Conservation (phyloP, 2,113 vertebrate species). For the Kobus ellipsiprymnus region DNA sequence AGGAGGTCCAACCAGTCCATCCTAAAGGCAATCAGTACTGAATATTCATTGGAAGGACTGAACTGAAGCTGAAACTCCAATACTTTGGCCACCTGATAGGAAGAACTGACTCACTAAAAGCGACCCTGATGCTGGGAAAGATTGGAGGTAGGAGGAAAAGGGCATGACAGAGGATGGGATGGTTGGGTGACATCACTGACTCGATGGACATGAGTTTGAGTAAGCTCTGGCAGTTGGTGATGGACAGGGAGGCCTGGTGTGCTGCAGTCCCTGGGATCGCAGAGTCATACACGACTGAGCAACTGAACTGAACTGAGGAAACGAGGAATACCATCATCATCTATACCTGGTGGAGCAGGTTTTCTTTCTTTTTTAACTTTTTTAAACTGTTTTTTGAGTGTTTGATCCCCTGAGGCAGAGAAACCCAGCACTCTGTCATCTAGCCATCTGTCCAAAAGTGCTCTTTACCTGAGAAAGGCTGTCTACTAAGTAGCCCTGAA, state of each 20-base stretch:
- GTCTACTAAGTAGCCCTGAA: not conserved
- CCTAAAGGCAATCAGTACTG: not conserved
- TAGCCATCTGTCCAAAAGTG: not conserved
- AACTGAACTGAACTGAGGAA: not conserved
- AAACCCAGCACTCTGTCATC: not conserved
- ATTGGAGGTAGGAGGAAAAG: not conserved
- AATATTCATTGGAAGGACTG: not conserved
- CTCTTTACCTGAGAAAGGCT: not conserved
- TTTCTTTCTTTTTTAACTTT: constrained; percentile 51
- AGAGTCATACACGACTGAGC: not conserved
- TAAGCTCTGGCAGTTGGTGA: not conserved
- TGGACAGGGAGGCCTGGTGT: not conserved
- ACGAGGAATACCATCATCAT: not conserved
- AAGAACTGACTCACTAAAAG: not conserved
- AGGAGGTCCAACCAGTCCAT: not conserved
- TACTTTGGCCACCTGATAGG: not conserved
- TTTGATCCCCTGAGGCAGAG: not conserved
- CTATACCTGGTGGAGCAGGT: not conserved
- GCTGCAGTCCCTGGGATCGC: not conserved
- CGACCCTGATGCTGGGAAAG: not conserved
- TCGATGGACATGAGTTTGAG: not conserved
- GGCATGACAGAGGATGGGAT: not conserved
- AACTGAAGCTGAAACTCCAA: not conserved
- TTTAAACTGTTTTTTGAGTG: not conserved
- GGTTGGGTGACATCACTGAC: not conserved